Evolutionary conservation across 2,113 vertebrate genomes (phyloP).

Genomic region (Micromys minutus): DNA sequence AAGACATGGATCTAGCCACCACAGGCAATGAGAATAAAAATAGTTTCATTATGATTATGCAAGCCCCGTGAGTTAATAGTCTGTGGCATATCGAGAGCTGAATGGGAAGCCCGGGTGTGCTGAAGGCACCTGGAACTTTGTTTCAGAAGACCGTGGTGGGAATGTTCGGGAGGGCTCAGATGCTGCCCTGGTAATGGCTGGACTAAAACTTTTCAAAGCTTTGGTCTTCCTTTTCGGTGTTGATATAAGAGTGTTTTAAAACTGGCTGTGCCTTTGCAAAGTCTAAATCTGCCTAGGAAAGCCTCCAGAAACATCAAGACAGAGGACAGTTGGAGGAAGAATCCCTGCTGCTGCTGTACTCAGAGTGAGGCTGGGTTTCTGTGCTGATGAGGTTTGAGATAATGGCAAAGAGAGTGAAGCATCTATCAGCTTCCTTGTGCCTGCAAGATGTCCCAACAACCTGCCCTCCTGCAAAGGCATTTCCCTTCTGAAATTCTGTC

Average conservation of each 20-base stretch:
- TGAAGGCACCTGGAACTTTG: not conserved
- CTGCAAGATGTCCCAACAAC: constrained; percentile 49
- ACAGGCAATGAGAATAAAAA: not conserved
- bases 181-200: not conserved
- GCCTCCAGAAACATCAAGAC: constrained; percentile 44
- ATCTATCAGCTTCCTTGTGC: constrained; percentile 57
- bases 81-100: not conserved
- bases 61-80: not conserved
- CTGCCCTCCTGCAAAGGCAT: constrained; percentile 38
- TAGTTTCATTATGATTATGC: not conserved
- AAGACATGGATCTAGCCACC: not conserved
- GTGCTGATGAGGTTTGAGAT: constrained; percentile 45
- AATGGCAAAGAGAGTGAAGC: constrained; percentile 46
- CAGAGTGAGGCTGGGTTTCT: not conserved
- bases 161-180: not conserved
- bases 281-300: constrained; percentile 21
- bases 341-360: not conserved
- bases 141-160: constrained; percentile 27
- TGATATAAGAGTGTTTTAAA: constrained; percentile 49
- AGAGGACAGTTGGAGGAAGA: constrained; percentile 20
- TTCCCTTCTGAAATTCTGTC: constrained; percentile 70
- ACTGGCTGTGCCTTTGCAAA: constrained; percentile 54
- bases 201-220: not conserved
- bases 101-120: not conserved
- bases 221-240: not conserved